Base-by-base conservation (phyloP, 2,113 vertebrate genomes). In the Corynorhinus townsendii region DNA sequence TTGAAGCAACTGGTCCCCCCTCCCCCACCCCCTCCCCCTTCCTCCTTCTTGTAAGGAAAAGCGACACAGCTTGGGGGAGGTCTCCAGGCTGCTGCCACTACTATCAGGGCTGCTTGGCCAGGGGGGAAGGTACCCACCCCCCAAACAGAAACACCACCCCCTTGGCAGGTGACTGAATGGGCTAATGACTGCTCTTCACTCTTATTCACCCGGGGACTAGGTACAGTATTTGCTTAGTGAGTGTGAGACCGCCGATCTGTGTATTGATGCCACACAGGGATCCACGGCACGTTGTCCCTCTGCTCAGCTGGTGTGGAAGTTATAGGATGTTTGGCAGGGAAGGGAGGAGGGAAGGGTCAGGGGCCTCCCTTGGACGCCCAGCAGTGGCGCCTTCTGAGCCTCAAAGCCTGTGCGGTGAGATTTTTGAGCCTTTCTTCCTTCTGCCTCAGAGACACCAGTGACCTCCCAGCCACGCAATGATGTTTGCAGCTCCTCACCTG, bases 1-100 rank as follows among this genome's bases (percentile, higher is more conserved):
- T 97, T 93, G 97, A 96, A 98, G 97, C 96, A 97, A 97, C 98
- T 96, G 96, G 14, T 28, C 1, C 12, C 96, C 93, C 86, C 94
- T 94, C 96, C 73, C 75, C 95, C 4, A 52, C 52, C 52, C 52
- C 52, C 52, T 2, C 7, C 52, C 52, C 52, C 54, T 56, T 20
- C 54, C 93, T 96, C 91, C 91, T 95, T 95, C 97, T 98, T 93
- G 95, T 94, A 96, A 93, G 91, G 92, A 40, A 24, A 83, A 90
- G 95, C 96, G 93, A 89, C 92, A 64, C 77, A 40, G 95, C 87
- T 76, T 86, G 49, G 95, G 89, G 47, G 90, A 92, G 94, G 80
- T 89, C 96, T 49, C 30, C 22, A 40, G 90, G 86, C 68, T 40
- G 49, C 90, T 76, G 90, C 19, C n/a, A 49, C 91, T 93, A 89